These are phyloP conservation scores for Callocephalon fimbriatum DNA, from an alignment of 2,113 vertebrate species.

Conservation along the genomic window DNA sequence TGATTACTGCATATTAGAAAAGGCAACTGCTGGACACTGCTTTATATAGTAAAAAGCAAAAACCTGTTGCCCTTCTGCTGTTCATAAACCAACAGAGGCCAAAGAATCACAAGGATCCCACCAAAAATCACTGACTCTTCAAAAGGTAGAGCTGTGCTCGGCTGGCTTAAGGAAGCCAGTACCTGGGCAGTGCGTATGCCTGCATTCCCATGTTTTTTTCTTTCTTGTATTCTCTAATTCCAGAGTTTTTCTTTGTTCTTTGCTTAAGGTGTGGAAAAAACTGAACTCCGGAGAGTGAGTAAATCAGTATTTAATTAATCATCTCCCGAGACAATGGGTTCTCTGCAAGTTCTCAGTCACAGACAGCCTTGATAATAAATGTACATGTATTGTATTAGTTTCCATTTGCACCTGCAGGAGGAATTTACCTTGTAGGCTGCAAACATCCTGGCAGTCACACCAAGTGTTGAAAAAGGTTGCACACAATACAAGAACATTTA, in stretches of 20 bases:
- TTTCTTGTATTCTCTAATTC: neutral
- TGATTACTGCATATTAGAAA: neutral
- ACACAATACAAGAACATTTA: neutral
- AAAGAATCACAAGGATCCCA: neutral
- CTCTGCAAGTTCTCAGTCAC: neutral
- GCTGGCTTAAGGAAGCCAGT: neutral
- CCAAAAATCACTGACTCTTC: neutral
- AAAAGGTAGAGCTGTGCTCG: neutral
- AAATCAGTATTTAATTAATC: constrained; percentile 30
- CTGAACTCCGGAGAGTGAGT: constrained; percentile 26
- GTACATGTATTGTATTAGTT: neutral
- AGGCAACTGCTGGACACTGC: neutral
- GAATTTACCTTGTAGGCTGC: neutral
- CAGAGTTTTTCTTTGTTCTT: constrained; percentile 18
- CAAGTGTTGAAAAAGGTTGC: neutral
- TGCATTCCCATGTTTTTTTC: neutral
- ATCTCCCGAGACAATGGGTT: constrained; percentile 18
- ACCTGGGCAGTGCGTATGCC: neutral
- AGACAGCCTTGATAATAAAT: constrained; percentile 22
- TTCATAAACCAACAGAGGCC: neutral
- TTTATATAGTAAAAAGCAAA: neutral
- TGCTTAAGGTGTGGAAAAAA: constrained; percentile 9
- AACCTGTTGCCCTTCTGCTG: neutral
- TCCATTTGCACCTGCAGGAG: neutral
- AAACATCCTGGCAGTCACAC: neutral